Base-by-base conservation (phyloP, 2,888 invertebrate genomes). In the Osedax fenrisi region DNA sequence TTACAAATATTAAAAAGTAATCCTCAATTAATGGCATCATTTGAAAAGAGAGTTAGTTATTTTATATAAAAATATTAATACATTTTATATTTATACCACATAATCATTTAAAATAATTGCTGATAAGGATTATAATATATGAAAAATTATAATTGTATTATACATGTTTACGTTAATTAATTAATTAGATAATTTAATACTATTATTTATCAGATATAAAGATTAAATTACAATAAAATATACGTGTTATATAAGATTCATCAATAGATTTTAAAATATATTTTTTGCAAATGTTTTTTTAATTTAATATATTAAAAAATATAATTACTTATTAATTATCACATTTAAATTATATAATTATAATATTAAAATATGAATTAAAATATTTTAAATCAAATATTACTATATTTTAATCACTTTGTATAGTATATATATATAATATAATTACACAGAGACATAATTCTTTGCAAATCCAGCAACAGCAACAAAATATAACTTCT, bases 21-120 rank as follows among this genome's bases (percentile, higher is more conserved):
- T 86, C 95, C 95, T 61, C 92, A 92, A 80, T 88, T 96, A 68
- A 94, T 95, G 92, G 92, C 94, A 75, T 92, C 94, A 74, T 93
- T 93, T 83, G 91, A 95, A 79, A 92, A 93, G 82, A 92, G 92
- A 84, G 87, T 91, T 83, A 90, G 90, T 86, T 89, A 1, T 64
- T 23, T 69, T 25, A 21, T 22, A 23, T 23, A 17, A 64, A 64
- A 10, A 64, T 22, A 10, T n/a, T n/a, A 22, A 64, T 64, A 21
- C 10, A 23, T 64, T 10, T 17, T 64, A 41, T 10, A 10, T 41
- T 41, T 41, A 41, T 41, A 41, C 5, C 17, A 10, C 41, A 10
- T 41, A 41, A 41, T 41, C 56, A 56, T 56, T 56, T 17, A n/a
- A 13, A 17, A 56, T 13, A 56, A 56, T 56, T 0, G 13, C 56